Evolutionary conservation across 2,888 invertebrate genomes (phyloP).

Genomic region (Leptogaster cylindrica): DNA sequence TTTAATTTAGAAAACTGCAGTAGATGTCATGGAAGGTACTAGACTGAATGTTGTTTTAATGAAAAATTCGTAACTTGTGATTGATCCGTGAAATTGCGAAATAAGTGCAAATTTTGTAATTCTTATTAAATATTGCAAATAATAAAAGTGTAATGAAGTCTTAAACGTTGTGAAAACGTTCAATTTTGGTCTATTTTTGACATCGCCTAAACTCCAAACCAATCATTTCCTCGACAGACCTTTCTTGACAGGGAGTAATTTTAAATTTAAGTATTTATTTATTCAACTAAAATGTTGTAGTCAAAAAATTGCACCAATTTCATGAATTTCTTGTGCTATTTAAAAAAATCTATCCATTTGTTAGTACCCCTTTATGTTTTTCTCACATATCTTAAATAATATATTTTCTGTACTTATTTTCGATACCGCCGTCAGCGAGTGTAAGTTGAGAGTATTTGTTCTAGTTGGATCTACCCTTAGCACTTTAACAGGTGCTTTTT

Average conservation of each 20-base stretch:
- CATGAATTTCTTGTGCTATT: background rate
- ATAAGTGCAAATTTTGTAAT: too few relatives aligned
- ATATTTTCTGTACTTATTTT: conserved; percentile 3
- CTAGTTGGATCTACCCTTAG: conserved; percentile 24
- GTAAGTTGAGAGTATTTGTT: background rate
- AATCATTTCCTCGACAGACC: conserved; percentile 47
- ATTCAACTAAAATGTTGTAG: background rate
- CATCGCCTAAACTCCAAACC: conserved; percentile 25
- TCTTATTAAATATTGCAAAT: too few relatives aligned
- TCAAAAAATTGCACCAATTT: background rate
- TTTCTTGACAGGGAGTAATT: conserved; percentile 49
- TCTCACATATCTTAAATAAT: background rate
- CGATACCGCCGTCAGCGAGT: background rate
- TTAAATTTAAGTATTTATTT: background rate
- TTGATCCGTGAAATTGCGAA: too few relatives aligned
- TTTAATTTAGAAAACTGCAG: too few relatives aligned
- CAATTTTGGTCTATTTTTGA: background rate
- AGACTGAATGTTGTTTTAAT: too few relatives aligned
- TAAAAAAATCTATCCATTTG: too few relatives aligned
- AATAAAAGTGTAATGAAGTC: too few relatives aligned
- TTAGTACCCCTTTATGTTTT: too few relatives aligned
- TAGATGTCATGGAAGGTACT: too few relatives aligned
- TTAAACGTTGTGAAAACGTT: too few relatives aligned
- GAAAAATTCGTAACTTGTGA: too few relatives aligned
- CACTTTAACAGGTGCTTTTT: conserved; percentile 37